phyloP scores from a whole-genome alignment of 1,140 invertebrate species.

The Drosophila lacertosa region DNA sequence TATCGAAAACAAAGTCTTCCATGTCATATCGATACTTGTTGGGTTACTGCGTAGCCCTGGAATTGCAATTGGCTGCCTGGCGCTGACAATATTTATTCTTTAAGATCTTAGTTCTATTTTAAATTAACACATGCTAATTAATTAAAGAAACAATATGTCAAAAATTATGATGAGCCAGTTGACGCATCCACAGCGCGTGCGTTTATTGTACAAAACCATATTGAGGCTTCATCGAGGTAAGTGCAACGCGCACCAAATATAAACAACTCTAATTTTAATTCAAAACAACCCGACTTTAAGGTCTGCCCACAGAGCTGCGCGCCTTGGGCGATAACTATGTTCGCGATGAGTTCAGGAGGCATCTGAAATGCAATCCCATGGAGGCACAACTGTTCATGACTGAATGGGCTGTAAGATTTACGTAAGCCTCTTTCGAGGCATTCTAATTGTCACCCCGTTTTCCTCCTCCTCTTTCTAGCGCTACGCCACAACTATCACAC shows the following conservation, averaged over 20 bases:
- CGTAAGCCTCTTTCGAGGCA: slow-evolving; percentile 14
- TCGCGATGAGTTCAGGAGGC: slow-evolving; percentile 93
- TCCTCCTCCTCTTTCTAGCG: slow-evolving; percentile 87
- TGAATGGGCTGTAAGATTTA: slow-evolving; percentile 93
- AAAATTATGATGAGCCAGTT: slow-evolving; percentile 63
- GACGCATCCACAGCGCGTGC: slow-evolving; percentile 88
- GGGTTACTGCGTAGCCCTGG: not conserved
- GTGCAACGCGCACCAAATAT: not conserved
- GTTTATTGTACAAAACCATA: slow-evolving; percentile 94
- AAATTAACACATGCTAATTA: not conserved
- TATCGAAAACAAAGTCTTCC: not conserved
- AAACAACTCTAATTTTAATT: not conserved
- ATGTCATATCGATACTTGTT: slow-evolving; percentile 2
- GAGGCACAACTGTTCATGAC: slow-evolving; percentile 92
- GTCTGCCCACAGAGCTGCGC: slow-evolving; percentile 90
- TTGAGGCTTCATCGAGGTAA: slow-evolving; percentile 91
- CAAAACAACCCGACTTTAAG: slow-evolving; percentile 24
- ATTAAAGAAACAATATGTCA: slow-evolving; percentile 55
- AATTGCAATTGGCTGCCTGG: not conserved
- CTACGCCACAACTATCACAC: slow-evolving; percentile 87
- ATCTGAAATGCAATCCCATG: slow-evolving; percentile 90
- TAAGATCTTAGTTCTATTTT: not conserved
- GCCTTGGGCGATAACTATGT: slow-evolving; percentile 93
- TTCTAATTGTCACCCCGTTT: not conserved
- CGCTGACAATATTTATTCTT: not conserved